phyloP scores from a whole-genome alignment of 2,797 vertebrate species.

The Paramormyrops hopkinsi region DNA sequence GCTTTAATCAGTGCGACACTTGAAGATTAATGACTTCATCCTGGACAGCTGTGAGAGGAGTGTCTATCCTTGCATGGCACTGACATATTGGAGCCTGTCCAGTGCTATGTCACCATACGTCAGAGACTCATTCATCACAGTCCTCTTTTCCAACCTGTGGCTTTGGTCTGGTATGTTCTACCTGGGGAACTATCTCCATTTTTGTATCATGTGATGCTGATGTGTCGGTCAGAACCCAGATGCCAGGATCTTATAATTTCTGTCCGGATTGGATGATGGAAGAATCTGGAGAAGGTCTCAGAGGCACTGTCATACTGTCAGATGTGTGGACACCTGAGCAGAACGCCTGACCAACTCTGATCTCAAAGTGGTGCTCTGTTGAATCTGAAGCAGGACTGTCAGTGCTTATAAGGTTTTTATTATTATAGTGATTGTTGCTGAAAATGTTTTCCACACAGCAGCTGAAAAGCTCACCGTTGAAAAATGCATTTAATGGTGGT shows the following conservation, averaged over 20 bases:
- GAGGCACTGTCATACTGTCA: background rate
- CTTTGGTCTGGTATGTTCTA: background rate
- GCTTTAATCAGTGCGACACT: background rate
- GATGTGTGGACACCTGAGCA: background rate
- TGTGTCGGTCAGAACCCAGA: background rate
- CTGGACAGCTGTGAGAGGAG: background rate
- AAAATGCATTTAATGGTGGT: background rate
- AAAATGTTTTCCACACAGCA: background rate
- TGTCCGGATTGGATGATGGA: background rate
- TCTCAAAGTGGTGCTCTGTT: background rate
- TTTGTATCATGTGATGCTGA: background rate
- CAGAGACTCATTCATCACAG: background rate
- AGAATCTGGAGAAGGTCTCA: background rate
- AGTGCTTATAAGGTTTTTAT: background rate
- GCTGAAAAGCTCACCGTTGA: background rate
- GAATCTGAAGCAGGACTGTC: background rate
- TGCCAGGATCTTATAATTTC: background rate
- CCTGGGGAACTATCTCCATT: background rate
- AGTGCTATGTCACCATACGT: background rate
- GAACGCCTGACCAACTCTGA: background rate
- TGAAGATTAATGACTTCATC: slow-evolving; percentile 6
- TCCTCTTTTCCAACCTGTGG: background rate
- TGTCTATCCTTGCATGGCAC: background rate
- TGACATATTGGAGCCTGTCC: background rate
- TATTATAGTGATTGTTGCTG: background rate